Base-by-base conservation (phyloP, 2,888 invertebrate species). In the Odontomyia ornata region DNA sequence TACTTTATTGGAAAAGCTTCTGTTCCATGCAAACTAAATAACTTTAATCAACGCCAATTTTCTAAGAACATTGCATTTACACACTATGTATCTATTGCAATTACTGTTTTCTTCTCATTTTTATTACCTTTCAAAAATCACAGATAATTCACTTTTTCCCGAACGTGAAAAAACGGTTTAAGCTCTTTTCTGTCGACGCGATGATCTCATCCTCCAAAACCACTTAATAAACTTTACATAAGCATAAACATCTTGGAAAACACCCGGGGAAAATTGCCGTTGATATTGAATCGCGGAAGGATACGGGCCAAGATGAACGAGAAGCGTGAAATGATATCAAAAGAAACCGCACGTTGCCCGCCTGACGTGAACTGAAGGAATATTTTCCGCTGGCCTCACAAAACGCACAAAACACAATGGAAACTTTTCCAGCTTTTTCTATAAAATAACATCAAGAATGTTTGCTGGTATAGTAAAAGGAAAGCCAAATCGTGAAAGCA, bases 111-210 rank as follows among this genome's bases (percentile, higher is more conserved):
- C 11, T 13, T 21, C 5, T 4, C 5, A 56, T 56, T 13, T n/a
- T 56, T 18, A 15, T 30, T 73, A 73, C 73, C 73, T 73, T 73
- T 21, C n/a, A 36, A 60, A 21, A 60, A 73, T 73, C 73, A 73
- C 73, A 73, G 73, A 57, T 36, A 21, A 18, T 46, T 57, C 56
- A 72, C 15, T 56, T 52, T 56, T 28, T 15, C 25, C 23, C 25
- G 25, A 71, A 46, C 27, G 30, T 27, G 27, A 7, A 3, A 25
- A 60, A 15, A 13, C 52, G 52, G 5, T 56, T 72, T 73, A 73
- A 73, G 73, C 73, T 73, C 73, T 30, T 5, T 60, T 36, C 11
- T 5, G 9, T 57, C n/a, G 60, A 60, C 25, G 25, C 9, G 25
- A 25, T 60, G 60, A 60, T 23, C 25, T 60, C 60, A 25, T 60